A percentile compares a stretch with the other conserved stretches of the same genome.
Evolutionary conservation across 2,113 vertebrate species (phyloP).

Genomic region (Parus major): DNA sequence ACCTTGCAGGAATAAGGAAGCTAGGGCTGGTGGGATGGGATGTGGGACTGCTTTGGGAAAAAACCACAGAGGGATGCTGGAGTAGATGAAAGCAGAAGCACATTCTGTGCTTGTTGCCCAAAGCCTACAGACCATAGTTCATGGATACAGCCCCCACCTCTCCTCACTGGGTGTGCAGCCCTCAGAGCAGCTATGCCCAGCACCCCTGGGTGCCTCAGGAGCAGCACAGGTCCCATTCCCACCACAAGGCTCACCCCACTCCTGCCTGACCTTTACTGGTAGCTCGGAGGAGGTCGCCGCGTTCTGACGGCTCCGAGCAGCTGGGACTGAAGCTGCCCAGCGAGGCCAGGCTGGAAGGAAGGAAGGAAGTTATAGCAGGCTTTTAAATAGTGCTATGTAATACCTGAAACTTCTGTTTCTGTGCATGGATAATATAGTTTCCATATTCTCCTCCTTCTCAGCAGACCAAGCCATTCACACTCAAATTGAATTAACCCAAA

Average conservation of each 20-base stretch:
- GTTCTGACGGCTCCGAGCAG: background rate
- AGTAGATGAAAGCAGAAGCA: background rate
- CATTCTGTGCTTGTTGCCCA: background rate
- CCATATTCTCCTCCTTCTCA: background rate
- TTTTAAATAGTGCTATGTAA: constrained; percentile 17
- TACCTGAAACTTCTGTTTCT: constrained; percentile 48
- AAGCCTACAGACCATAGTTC: fast-evolving
- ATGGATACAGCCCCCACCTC: background rate
- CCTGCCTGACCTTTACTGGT: background rate
- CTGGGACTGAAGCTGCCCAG: background rate
- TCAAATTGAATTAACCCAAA: background rate
- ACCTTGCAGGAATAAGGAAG: background rate
- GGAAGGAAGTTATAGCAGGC: constrained; percentile 57
- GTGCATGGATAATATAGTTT: background rate
- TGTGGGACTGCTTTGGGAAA: background rate
- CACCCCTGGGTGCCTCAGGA: background rate
- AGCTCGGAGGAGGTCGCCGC: background rate
- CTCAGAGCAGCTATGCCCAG: fast-evolving
- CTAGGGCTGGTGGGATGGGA: background rate
- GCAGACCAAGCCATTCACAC: background rate
- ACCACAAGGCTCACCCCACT: background rate
- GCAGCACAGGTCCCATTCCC: background rate
- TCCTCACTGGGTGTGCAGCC: background rate
- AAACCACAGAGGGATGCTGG: fast-evolving
- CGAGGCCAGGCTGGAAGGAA: constrained; percentile 49